Evolutionary conservation across 2,888 invertebrate genomes (phyloP).

Genomic region (Trachelus stipa): DNA sequence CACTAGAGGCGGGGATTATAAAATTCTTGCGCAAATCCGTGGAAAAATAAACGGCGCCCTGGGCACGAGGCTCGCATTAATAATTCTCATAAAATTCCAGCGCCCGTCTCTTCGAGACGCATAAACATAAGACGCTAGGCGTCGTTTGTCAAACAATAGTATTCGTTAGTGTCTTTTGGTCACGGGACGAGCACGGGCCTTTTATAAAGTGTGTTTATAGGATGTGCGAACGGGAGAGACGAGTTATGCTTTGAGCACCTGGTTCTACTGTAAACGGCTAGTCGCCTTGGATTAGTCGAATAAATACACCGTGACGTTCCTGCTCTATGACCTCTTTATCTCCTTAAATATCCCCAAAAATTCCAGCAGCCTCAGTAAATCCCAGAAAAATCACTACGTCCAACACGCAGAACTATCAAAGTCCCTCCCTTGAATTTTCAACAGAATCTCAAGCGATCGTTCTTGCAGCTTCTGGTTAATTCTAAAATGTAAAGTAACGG

Average conservation of each 20-base stretch:
- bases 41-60: conserved; percentile 17
- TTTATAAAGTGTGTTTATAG: conserved; percentile 22
- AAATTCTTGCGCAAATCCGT: conserved; percentile 24
- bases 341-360: conserved; percentile 11
- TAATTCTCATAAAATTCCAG: conserved; percentile 14
- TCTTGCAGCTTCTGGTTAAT: no score
- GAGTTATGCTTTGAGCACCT: conserved; percentile 24
- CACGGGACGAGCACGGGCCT: conserved; percentile 8
- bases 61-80: conserved; percentile 12
- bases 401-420: not conserved
- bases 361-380: not conserved
- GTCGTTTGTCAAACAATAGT: conserved; percentile 24
- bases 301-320: conserved; percentile 18
- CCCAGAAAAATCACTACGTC: no score
- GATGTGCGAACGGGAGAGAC: conserved; percentile 11
- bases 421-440: not conserved
- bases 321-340: conserved; percentile 3
- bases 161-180: conserved; percentile 22
- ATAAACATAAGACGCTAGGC: conserved; percentile 3
- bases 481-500: not conserved
- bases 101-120: not conserved
- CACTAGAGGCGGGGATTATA: conserved; percentile 2
- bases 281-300: conserved; percentile 19
- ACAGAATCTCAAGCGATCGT: not conserved
- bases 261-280: conserved; percentile 20